A percentile compares a stretch with the other conserved stretches of the same genome.
Conservation (phyloP, 1,140 invertebrate genomes). For the Popillia japonica region DNA sequence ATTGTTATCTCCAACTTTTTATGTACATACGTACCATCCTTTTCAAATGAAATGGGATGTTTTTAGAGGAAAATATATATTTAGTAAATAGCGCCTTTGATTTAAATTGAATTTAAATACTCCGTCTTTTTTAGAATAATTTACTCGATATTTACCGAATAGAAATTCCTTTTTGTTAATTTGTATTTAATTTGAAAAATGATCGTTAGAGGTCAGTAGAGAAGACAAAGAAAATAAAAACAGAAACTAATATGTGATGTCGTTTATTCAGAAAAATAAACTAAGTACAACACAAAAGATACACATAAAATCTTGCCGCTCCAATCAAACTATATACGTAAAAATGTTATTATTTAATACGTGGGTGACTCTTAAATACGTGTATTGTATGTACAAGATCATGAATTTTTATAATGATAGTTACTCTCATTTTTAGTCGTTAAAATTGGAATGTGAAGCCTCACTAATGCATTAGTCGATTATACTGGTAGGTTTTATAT, state of each 20-base stretch:
- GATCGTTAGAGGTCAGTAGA: too few relatives aligned
- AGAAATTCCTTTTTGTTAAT: too few relatives aligned
- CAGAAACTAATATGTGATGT: constrained; percentile 37
- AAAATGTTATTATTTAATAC: constrained; percentile 3
- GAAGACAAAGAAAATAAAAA: constrained; percentile 28
- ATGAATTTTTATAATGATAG: background rate
- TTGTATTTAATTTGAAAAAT: too few relatives aligned
- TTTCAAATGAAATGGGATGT: background rate
- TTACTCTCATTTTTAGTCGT: constrained; percentile 10
- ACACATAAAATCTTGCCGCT: background rate
- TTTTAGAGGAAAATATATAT: background rate
- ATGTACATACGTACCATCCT: too few relatives aligned
- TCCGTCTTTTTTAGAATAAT: too few relatives aligned
- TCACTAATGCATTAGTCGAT: constrained; percentile 24
- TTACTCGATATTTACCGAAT: too few relatives aligned
- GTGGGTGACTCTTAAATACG: constrained; percentile 14
- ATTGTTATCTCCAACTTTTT: too few relatives aligned
- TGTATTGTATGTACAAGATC: constrained; percentile 27
- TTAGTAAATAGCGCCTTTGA: too few relatives aligned
- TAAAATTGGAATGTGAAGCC: constrained; percentile 26
- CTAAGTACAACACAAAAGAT: constrained; percentile 38
- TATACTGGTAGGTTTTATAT: constrained; percentile 25
- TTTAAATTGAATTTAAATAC: too few relatives aligned
- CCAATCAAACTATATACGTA: constrained; percentile 22
- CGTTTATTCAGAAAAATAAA: constrained; percentile 36